Base-by-base conservation (phyloP, 2,113 vertebrate genomes). In the Pterocles burchelli region DNA sequence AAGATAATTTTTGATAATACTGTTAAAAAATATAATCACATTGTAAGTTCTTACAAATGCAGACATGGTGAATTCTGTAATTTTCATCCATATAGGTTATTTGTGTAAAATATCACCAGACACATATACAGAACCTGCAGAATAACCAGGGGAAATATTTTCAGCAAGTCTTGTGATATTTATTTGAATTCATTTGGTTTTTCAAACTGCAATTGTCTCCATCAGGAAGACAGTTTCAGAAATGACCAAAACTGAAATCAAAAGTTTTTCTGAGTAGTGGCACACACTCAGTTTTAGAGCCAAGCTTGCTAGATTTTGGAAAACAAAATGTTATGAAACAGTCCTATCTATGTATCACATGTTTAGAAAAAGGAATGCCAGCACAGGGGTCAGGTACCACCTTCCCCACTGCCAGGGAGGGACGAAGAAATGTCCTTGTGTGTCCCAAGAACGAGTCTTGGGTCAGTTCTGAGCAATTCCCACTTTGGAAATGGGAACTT, bases 261-360 rank as follows among this genome's bases (percentile, higher is more conserved):
- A 4, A 8, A 41, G 41, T 41, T 46, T 46, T 48, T 22, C 34
- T 43, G 24, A 55, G 38, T 8, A 43, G 3, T 28, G 45, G 17
- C 51, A 25, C 4, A 8, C 12, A 6, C 22, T 25, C n/a, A 8
- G 16, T 22, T 78, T 79, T 49, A 28, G 54, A 46, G 41, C 29
- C 66, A 67, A 71, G 62, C 43, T 51, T 16, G 3, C 11, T 61
- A 1, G 5, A 46, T 28, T 45, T 67, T 48, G 29, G 71, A 51
- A 70, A 74, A 34, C 13, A 59, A 36, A 70, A 18, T 2, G 2
- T 21, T 25, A 20, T 11, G 7, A 49, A 88, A 25, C 10, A 11
- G 7, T 1, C 11, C 41, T n/a, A 14, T 4, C 22, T 4, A 3
- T 0, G 7, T 9, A 48, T 34, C 4, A 1, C 0, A 2, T 3